Evolutionary conservation across 2,113 vertebrate genomes (phyloP).

Genomic region (Gila orcuttii): DNA sequence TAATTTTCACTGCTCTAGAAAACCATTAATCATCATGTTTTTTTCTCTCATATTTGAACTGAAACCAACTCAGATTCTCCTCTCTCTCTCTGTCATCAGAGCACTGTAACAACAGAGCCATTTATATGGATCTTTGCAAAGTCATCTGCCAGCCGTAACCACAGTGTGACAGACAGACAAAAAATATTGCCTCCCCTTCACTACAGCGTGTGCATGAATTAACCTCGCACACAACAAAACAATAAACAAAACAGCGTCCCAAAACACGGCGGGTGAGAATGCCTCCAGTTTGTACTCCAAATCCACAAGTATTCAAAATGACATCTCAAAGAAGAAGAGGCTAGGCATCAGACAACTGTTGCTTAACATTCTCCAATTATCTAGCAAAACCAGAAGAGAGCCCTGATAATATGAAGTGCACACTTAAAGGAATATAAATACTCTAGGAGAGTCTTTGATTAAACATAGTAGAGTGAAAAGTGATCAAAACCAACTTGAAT

Average conservation of each 20-base stretch:
- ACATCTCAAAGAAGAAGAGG: slow-evolving; percentile 24
- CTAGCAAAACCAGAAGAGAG: slow-evolving; percentile 9
- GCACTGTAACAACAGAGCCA: slow-evolving; percentile 39
- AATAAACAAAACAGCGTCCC: slow-evolving; percentile 13
- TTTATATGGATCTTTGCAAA: slow-evolving; percentile 49
- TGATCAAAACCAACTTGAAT: background rate
- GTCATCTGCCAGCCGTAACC: slow-evolving; percentile 33
- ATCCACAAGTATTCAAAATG: slow-evolving; percentile 21
- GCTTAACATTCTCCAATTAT: slow-evolving; percentile 39
- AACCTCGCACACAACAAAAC: slow-evolving; percentile 20
- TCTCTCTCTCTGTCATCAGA: slow-evolving; percentile 21
- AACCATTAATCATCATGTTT: background rate
- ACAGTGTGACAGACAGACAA: slow-evolving; percentile 45
- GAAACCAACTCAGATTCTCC: background rate
- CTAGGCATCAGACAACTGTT: slow-evolving; percentile 29
- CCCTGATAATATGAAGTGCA: slow-evolving; percentile 10
- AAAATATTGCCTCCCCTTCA: slow-evolving; percentile 21
- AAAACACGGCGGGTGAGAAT: background rate
- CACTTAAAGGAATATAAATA: slow-evolving; percentile 27
- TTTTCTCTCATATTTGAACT: background rate
- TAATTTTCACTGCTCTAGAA: background rate
- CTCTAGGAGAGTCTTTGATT: background rate
- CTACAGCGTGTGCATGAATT: slow-evolving; percentile 16
- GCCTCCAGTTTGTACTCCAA: background rate
- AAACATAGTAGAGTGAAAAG: background rate